Conservation (phyloP, 2,797 vertebrate species). For the Phylloscopus collybita region DNA sequence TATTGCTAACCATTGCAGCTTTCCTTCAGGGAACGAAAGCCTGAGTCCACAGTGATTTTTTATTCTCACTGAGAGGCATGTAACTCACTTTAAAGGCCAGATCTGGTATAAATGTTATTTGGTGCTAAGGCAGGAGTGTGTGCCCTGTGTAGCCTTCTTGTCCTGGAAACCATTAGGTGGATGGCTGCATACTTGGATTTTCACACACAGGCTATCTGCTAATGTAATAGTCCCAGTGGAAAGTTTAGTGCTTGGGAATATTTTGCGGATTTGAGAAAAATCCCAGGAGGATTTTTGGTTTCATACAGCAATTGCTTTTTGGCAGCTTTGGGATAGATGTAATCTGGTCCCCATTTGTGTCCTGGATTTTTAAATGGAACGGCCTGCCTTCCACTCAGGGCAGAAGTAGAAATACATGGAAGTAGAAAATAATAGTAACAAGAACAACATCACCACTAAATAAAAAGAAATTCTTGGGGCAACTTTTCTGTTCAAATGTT, state of each 20-base stretch:
- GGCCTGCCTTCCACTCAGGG: not conserved
- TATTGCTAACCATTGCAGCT: not conserved
- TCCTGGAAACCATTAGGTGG: conserved; percentile 15
- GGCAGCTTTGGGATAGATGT: conserved; percentile 36
- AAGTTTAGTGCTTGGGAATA: conserved; percentile 23
- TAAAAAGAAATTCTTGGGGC: not conserved
- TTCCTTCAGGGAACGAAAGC: not conserved
- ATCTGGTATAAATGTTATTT: not conserved
- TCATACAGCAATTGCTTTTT: conserved; percentile 46
- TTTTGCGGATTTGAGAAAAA: conserved; percentile 54
- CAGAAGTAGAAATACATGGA: not conserved
- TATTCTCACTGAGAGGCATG: not conserved
- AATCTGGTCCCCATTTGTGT: conserved; percentile 28
- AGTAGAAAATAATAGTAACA: not conserved
- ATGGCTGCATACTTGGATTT: not conserved
- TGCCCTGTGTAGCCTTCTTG: not conserved
- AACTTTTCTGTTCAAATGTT: not conserved
- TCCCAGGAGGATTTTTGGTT: conserved; percentile 40
- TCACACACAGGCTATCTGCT: conserved; percentile 7
- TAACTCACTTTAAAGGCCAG: not conserved
- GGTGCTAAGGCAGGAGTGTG: not conserved
- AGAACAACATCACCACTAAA: not conserved
- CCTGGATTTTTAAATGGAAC: conserved; percentile 8
- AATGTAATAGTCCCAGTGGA: conserved; percentile 45
- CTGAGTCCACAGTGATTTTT: not conserved